Evolutionary conservation across 2,888 invertebrate species (phyloP), one percentile per base, ranked within the genome.

Genomic region (Hyalella azteca): DNA sequence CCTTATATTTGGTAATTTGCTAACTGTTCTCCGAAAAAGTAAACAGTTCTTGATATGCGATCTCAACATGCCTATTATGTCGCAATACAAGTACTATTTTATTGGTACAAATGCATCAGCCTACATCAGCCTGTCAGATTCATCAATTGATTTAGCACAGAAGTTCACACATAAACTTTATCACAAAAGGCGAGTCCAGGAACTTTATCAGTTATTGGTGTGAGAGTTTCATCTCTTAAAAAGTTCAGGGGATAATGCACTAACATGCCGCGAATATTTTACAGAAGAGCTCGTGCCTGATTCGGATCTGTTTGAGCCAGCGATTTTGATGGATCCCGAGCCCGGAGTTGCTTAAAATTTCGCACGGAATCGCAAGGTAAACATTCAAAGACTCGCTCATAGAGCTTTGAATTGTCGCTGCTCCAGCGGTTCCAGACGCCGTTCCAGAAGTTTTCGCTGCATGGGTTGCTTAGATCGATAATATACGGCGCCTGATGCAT

Each of bases 211-310:
- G 26, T 75, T 75, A 41, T 75, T 4, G 45, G 45, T 75, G 26
- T 7, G n/a, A 75, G 26, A 9, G 19, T 75, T 26, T 75, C 40
- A 40, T 75, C 45, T 29, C 3, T 45, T 45, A 75, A 75, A 73
- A 79, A 79, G n/a, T 79, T 73, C 7, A 79, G 36, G 9, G 79
- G 79, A 73, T 73, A 79, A 26, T 79, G 49, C 36, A 79, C 79
- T 48, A 79, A 49, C 40, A 73, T 73, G 11, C 79, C 79, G 32
- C 73, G 26, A 19, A 79, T 49, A 50, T 79, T 45, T 45, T 41
- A n/a, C 49, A 79, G 29, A 15, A 41, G 15, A 22, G 40, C 9
- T 41, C 19, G 32, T 13, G 79, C 79, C n/a, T 32, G 48, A 32
- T 73, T 48, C 13, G 45, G 41, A 49, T 79, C 54, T 29, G 49